phyloP scores from a whole-genome alignment of 2,888 invertebrate species.

The Lagria hirta region DNA sequence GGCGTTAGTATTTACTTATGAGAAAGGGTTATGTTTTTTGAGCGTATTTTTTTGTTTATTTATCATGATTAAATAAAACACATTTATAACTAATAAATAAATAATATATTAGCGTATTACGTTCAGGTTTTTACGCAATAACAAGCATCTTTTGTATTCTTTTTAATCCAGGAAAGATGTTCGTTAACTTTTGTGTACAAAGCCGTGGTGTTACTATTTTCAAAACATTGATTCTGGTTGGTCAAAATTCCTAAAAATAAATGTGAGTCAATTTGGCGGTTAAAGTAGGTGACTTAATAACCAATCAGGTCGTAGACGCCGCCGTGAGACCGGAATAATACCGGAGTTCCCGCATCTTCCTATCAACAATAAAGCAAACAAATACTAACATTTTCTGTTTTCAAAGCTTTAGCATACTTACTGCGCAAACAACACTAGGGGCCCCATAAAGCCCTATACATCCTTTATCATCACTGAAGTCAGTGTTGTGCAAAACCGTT shows the following conservation, averaged over 20 bases:
- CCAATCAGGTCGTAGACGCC: constrained; percentile 60
- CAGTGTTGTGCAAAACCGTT: constrained; percentile 44
- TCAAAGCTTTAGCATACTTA: constrained; percentile 40
- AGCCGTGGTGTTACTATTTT: constrained; percentile 48
- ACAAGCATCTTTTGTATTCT: constrained; percentile 60
- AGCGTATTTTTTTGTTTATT: not conserved
- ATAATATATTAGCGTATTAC: not conserved
- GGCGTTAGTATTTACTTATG: too few relatives aligned
- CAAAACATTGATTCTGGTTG: constrained; percentile 56
- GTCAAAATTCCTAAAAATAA: constrained; percentile 56
- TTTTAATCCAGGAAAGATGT: constrained; percentile 61
- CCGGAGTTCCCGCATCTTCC: constrained; percentile 60
- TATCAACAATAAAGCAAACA: too few relatives aligned
- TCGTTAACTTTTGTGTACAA: constrained; percentile 58
- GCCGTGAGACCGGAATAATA: constrained; percentile 56
- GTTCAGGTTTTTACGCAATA: constrained; percentile 53
- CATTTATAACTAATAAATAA: not conserved
- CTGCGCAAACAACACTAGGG: constrained; percentile 56
- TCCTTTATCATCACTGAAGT: constrained; percentile 57
- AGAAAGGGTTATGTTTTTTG: too few relatives aligned
- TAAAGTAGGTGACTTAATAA: constrained; percentile 35
- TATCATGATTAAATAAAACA: not conserved
- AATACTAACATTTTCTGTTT: constrained; percentile 8
- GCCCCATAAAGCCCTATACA: constrained; percentile 60
- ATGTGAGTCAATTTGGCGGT: constrained; percentile 4